Evolutionary conservation across 2,888 invertebrate species (phyloP), one percentile per base, ranked within the genome.

Genomic region (Tetragonula carbonaria): DNA sequence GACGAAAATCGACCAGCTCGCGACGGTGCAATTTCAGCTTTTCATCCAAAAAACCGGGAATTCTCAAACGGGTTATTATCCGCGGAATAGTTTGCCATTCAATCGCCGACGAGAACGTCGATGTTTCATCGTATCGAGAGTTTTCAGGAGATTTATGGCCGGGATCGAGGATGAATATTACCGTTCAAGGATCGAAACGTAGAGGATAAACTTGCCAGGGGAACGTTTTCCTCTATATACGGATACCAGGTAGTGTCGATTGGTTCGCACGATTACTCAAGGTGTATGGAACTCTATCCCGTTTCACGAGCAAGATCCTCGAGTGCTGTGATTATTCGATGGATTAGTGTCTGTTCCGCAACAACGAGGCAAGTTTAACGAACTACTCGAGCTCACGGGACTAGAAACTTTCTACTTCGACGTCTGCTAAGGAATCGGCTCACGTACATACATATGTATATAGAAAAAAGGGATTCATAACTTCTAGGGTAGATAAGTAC

Each of bases 1-100:
- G 80, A 68, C 55, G 68, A 83, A 76, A 80, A 80, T 80, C 76
- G 62, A 75, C 74, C 67, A 55, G 67, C 65, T 23, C 5, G 18
- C 57, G 80, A 75, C 57, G 23, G 71, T 72, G 63, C n/a, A 33
- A 62, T 75, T 67, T 62, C 71, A 28, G 53, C 28, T 59, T 45
- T 62, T 70, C 63, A 51, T 45, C 45, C 45, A 8, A 1, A 45
- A 45, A 45, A n/a, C n/a, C 63, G 1, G 2, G 63, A 45, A 65
- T 65, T 53, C 63, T 65, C 74, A 5, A n/a, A 2, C 18, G 28
- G 63, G 51, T 14, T 23, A 23, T 8, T 28, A 62, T 62, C 62
- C 23, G 62, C 62, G 23, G 23, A 16, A 23, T 62, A 62, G 6
- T 16, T 28, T 28, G 8, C 18, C 16, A 18, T 8, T 16, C 1